Conservation (phyloP, 1,140 invertebrate genomes). For the Formica exsecta region DNA sequence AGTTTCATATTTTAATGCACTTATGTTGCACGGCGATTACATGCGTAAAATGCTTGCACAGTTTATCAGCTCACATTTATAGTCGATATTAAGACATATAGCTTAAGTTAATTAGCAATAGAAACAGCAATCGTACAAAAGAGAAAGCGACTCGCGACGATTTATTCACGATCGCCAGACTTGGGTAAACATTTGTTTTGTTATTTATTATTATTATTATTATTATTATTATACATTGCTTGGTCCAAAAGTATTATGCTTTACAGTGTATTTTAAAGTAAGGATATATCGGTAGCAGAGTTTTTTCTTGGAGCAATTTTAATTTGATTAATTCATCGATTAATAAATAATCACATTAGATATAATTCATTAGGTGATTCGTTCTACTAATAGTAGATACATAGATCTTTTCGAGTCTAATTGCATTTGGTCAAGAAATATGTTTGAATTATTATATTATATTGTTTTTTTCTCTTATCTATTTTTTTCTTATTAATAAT, state of each 20-base stretch:
- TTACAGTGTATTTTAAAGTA: constrained; percentile 46
- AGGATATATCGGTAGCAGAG: constrained; percentile 7
- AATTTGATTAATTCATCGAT: constrained; percentile 12
- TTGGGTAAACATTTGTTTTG: constrained; percentile 65
- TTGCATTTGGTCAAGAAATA: constrained; percentile 28
- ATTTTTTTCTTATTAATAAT: constrained; percentile 36
- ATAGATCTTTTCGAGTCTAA: not conserved
- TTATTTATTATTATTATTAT: constrained; percentile 34
- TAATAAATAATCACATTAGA: constrained; percentile 4
- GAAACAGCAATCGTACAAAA: constrained; percentile 48
- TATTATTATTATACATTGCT: constrained; percentile 66
- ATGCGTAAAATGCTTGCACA: constrained; percentile 19
- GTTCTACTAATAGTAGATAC: constrained; percentile 15
- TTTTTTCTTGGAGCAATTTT: constrained; percentile 20
- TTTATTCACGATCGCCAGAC: constrained; percentile 19
- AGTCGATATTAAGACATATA: constrained; percentile 54
- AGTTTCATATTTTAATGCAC: constrained; percentile 44
- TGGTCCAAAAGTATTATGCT: constrained; percentile 73
- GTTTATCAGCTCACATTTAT: not conserved
- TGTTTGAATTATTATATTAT: constrained; percentile 2
- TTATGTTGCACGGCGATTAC: constrained; percentile 9
- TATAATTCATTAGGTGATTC: not conserved
- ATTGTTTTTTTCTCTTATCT: not conserved
- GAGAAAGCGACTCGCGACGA: not conserved
- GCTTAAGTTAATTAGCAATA: constrained; percentile 30